Evolutionary conservation across 2,113 vertebrate species (phyloP).

Genomic region (Apodemus sylvaticus): DNA sequence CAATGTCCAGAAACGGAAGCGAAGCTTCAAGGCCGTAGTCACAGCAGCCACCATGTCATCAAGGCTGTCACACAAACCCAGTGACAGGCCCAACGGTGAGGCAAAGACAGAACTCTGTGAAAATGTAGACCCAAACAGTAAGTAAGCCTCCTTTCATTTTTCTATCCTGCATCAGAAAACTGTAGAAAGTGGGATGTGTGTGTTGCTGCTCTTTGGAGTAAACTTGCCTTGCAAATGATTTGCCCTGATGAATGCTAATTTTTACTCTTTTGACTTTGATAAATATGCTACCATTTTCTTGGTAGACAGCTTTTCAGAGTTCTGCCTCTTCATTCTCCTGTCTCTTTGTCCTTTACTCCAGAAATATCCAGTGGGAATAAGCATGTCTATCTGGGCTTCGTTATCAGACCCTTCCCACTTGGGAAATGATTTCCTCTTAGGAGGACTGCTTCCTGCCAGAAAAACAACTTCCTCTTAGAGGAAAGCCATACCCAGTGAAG

Average conservation of each 20-base stretch:
- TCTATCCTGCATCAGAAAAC: neutral
- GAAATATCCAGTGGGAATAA: neutral
- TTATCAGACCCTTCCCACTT: neutral
- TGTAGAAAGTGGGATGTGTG: neutral
- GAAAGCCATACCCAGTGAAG: neutral
- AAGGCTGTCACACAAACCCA: constrained; percentile 95
- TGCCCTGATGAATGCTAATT: neutral
- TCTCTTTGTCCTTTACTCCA: neutral
- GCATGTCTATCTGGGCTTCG: accelerated
- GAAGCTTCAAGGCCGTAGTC: constrained; percentile 97
- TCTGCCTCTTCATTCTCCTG: neutral
- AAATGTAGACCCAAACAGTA: constrained; percentile 95
- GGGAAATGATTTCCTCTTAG: neutral
- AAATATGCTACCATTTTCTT: neutral
- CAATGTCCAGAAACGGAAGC: constrained; percentile 97
- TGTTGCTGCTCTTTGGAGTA: neutral
- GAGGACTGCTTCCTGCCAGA: neutral
- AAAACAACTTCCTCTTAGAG: neutral
- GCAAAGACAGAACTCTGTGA: constrained; percentile 98
- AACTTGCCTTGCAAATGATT: neutral
- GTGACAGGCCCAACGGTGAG: constrained; percentile 96
- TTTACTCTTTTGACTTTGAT: neutral
- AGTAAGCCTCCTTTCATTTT: constrained; percentile 82
- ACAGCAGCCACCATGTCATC: constrained; percentile 97
- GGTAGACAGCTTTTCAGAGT: neutral